Conservation (phyloP, 2,113 vertebrate genomes). For the Mionectes macconnelli region DNA sequence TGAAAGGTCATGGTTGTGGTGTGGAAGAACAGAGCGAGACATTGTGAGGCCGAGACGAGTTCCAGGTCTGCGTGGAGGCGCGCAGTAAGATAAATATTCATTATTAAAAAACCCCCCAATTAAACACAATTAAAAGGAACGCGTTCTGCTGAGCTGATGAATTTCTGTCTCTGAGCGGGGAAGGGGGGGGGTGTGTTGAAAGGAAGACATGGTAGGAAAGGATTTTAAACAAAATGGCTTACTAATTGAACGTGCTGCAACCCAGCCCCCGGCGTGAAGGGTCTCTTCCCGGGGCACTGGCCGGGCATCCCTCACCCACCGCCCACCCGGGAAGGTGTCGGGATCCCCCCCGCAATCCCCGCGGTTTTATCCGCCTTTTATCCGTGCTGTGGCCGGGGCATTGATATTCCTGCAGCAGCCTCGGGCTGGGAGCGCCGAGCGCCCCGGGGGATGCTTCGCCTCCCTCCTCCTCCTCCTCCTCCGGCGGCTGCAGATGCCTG, state of each 20-base stretch:
- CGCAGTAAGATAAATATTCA: not conserved
- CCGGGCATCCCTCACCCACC: not conserved
- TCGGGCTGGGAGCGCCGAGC: not conserved
- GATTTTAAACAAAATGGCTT: conserved; percentile 52
- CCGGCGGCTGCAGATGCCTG: conserved; percentile 74
- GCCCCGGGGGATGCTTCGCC: conserved; percentile 63
- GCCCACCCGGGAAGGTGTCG: too few species aligned
- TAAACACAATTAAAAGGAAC: not conserved
- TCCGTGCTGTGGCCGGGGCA: not conserved
- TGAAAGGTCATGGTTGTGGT: not conserved
- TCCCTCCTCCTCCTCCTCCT: conserved; percentile 20
- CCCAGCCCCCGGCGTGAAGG: not conserved
- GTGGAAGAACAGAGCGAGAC: not conserved
- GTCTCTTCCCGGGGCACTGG: not conserved
- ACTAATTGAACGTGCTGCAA: not conserved
- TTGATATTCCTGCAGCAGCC: not conserved
- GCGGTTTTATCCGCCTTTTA: conserved; percentile 40
- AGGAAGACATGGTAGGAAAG: not conserved
- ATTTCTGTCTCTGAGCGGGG: not conserved
- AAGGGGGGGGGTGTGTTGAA: not conserved
- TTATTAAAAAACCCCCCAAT: not conserved
- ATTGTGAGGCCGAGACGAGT: not conserved
- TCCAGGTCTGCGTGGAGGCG: not conserved
- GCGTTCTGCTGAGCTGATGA: not conserved
- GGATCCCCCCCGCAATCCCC: not conserved